Base-by-base conservation (phyloP, 2,113 vertebrate genomes). In the Notothenia rossii region DNA sequence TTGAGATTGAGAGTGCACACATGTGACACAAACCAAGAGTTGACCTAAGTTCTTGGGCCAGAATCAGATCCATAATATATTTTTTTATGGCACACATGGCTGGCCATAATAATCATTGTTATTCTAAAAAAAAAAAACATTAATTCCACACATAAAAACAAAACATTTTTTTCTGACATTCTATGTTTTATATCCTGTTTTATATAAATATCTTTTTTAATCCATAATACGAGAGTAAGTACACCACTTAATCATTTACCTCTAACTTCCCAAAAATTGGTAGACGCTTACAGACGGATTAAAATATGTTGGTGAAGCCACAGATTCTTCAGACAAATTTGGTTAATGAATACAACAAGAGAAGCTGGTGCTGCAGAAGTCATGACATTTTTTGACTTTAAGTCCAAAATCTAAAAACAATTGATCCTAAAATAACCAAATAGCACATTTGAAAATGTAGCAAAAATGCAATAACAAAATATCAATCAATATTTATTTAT, bases 401-500 rank as follows among this genome's bases (percentile, higher is more conserved):
- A 55, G 18, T 22, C 13, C 17, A 14, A 18, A 4, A 20, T 71
- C 22, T 43, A 54, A 68, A 68, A 68, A 51, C 75, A 62, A 33
- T 64, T 15, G 25, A 79, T 60, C 25, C 33, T 49, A 40, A 46
- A 79, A 40, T 66, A 43, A 71, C 18, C 7, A 45, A 49, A 53
- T 36, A 65, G 15, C 36, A 70, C 36, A 65, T 4, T 43, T 51
- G 25, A 62, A 61, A 22, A 61, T n/a, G 2, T 33, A 0, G 25
- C 18, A 58, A 22, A 68, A 18, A 2, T 51, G 5, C 6, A 61
- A 74, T 51, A 60, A 46, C 17, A 66, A 54, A 56, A 22, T 22
- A 22, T 22, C 22, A 22, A 22, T 22, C 22, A 22, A 22, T 22
- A 1, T 22, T 22, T 22, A 22, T 22, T 22, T 22, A 22, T 22